Evolutionary conservation across 2,797 vertebrate species (phyloP).

Genomic region (Xiphorhynchus erythropygius): DNA sequence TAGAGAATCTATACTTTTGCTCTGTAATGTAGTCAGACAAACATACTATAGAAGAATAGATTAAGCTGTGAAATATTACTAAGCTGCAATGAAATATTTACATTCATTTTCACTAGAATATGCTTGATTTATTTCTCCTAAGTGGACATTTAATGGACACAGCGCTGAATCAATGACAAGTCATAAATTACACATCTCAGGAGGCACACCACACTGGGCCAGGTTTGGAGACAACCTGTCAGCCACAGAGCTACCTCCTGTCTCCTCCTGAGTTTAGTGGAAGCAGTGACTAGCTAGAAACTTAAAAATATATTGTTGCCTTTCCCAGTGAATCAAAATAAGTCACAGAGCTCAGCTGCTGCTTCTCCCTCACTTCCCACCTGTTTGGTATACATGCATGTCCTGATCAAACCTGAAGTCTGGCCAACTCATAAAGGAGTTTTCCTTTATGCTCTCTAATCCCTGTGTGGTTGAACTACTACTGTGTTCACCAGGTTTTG

Average conservation of each 20-base stretch:
- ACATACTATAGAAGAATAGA: background rate
- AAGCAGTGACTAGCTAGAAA: background rate
- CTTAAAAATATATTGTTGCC: background rate
- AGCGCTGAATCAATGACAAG: background rate
- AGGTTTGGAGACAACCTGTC: background rate
- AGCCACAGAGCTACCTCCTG: background rate
- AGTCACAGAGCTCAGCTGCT: background rate
- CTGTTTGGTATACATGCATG: fast-evolving
- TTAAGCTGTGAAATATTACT: background rate
- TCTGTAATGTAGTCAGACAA: background rate
- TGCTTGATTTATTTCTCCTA: background rate
- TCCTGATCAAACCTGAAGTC: background rate
- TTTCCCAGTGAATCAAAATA: background rate
- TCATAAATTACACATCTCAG: background rate
- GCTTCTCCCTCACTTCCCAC: background rate
- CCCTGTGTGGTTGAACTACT: background rate
- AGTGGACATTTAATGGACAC: background rate
- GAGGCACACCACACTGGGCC: background rate
- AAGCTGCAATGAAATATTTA: background rate
- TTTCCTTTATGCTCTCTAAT: background rate
- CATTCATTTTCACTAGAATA: background rate
- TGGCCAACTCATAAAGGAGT: background rate
- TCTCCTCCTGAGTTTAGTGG: background rate
- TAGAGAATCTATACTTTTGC: background rate
- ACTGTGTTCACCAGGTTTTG: background rate